Percentiles rank a stretch among this genome's conserved stretches.
Conservation (phyloP, 1,140 invertebrate species). For the Drosophila sulfurigaster region DNA sequence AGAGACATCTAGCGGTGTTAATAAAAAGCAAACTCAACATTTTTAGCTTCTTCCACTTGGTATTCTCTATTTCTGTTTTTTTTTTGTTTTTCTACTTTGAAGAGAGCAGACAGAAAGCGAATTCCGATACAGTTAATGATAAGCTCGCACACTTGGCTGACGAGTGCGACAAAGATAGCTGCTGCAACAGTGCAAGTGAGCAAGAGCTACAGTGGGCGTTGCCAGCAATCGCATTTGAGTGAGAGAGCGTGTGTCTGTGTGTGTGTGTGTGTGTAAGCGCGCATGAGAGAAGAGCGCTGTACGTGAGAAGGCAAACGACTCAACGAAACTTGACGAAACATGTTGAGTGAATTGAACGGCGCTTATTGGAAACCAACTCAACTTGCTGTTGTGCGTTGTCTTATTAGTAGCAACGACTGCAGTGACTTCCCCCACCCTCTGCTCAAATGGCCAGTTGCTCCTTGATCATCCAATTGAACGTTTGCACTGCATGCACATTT, state of each 20-base stretch:
- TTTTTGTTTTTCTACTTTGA: constrained; percentile 16
- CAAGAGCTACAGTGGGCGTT: constrained; percentile 33
- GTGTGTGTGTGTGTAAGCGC: constrained; percentile 9
- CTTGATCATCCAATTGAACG: constrained; percentile 84
- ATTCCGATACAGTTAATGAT: constrained; percentile 84
- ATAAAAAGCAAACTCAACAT: constrained; percentile 74
- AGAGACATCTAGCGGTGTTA: constrained; percentile 81
- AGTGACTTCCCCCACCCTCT: not conserved
- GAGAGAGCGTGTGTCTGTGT: constrained; percentile 4
- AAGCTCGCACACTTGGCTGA: constrained; percentile 34
- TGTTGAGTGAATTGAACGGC: constrained; percentile 23
- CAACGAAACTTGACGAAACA: constrained; percentile 52
- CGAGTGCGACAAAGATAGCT: constrained; percentile 34
- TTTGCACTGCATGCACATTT: constrained; percentile 68
- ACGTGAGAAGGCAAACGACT: constrained; percentile 18
- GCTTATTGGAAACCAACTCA: constrained; percentile 49
- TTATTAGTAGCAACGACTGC: constrained; percentile 36
- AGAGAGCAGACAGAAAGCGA: constrained; percentile 47
- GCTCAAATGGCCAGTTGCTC: constrained; percentile 24
- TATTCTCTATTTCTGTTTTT: not conserved
- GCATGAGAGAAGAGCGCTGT: not conserved
- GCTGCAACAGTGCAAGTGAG: constrained; percentile 29
- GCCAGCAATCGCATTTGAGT: constrained; percentile 24
- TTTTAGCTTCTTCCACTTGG: constrained; percentile 35
- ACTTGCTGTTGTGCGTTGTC: constrained; percentile 10